These are phyloP conservation scores for Diacarnus erythraeanus DNA, from an alignment of 37 sponge, comb jelly and placozoan genomes.

Conservation along the genomic window DNA sequence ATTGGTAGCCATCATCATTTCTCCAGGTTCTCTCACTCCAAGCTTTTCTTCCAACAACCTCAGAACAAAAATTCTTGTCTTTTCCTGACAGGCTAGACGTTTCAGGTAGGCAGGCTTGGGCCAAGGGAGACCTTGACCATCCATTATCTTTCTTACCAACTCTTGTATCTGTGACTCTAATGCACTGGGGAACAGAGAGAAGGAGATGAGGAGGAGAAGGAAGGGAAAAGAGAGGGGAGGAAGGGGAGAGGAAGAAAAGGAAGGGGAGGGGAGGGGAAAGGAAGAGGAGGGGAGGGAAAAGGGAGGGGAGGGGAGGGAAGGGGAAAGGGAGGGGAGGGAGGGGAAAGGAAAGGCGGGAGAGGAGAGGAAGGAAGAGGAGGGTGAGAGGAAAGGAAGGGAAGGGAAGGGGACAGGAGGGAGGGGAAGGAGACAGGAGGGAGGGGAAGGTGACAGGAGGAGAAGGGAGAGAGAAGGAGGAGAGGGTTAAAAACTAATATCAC, in stretches of 20 bases:
- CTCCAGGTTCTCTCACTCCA: slow-evolving; percentile 11
- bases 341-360: not conserved
- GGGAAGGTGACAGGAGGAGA: too few species aligned
- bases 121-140: slow-evolving; percentile 67
- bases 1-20: slow-evolving; percentile 30
- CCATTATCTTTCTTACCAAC: slow-evolving; percentile 34
- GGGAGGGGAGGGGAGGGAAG: too few species aligned
- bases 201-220: not conserved
- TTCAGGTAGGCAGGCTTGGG: slow-evolving; percentile 47
- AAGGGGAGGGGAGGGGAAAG: too few species aligned
- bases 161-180: slow-evolving; percentile 47
- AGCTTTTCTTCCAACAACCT: slow-evolving; percentile 49
- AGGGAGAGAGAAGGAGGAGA: too few species aligned
- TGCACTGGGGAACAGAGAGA: slow-evolving; percentile 15
- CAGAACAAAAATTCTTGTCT: slow-evolving; percentile 44
- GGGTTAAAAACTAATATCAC: too few species aligned
- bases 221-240: not conserved
- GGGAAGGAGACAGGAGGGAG: too few species aligned
- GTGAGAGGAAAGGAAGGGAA: too few species aligned
- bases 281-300: too few species aligned
- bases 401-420: too few species aligned
- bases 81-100: slow-evolving; percentile 44
- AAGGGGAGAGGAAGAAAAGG: not conserved
- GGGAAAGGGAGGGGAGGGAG: not conserved
- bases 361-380: too few species aligned